Evolutionary conservation across 2,113 vertebrate genomes (phyloP), one percentile per base, ranked within the genome.

Genomic region (Chionis minor): DNA sequence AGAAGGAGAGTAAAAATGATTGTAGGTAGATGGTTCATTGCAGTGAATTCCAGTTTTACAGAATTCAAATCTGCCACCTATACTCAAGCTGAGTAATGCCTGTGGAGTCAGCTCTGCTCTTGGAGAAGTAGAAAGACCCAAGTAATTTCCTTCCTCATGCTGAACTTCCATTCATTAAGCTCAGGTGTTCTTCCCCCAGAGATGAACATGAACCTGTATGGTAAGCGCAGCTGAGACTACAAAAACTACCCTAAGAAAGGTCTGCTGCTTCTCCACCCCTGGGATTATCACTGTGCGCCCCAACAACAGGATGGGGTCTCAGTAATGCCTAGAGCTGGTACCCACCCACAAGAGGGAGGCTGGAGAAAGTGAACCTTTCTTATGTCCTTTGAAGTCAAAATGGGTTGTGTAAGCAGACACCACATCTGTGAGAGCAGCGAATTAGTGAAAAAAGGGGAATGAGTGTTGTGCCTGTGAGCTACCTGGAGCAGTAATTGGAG

Each of bases 221-320:
- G 40, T 32, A 42, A 91, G 28, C 35, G 47, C 32, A 66, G 40
- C 8, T 65, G 26, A 40, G n/a, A 32, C 7, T 6, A 49, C 18
- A 52, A 12, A 45, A 69, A 69, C 5, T 33, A 5, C 4, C 21
- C 38, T n/a, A 52, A 51, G 58, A 78, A 65, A 20, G 9, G 10
- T 78, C 33, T 73, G 20, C 17, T 86, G 11, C 40, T 51, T 19
- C 27, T 65, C 33, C 15, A 8, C 42, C n/a, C 12, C 55, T 74
- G 45, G 7, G 18, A 54, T 44, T 19, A 49, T 11, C 52, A 16
- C 7, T 19, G 27, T 17, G 65, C 90, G 42, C 20, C 24, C 5
- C 0, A 3, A 26, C 19, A 58, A 63, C 0, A 0, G 10, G 9
- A 32, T 19, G 13, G 12, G 18, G 3, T 71, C 24, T 67, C 30